Evolutionary conservation across 2,888 invertebrate species (phyloP).

Genomic region (Clistopyga incitator): DNA sequence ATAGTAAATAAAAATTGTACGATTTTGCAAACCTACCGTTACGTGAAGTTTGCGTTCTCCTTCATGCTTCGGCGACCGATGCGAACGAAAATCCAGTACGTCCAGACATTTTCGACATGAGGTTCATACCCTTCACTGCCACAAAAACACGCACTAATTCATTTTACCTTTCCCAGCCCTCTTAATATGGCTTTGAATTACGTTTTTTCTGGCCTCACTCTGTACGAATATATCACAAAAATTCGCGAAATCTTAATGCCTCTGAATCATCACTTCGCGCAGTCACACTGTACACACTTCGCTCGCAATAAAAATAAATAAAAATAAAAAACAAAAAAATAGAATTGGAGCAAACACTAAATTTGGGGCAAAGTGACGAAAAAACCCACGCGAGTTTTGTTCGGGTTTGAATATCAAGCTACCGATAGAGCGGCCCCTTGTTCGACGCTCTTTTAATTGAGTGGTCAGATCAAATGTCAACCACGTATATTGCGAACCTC

Average conservation of each 20-base stretch:
- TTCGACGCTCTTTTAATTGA: conserved; percentile 19
- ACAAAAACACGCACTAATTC: conserved; percentile 65
- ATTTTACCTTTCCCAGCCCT: conserved; percentile 55
- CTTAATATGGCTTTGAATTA: not conserved
- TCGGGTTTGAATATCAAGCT: not conserved
- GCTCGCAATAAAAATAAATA: conserved; percentile 30
- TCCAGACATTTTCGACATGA: conserved; percentile 66
- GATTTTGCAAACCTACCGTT: conserved; percentile 75
- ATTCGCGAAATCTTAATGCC: too few relatives aligned
- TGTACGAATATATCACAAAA: not conserved
- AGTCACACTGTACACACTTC: conserved; percentile 42
- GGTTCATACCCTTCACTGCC: conserved; percentile 62
- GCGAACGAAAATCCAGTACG: conserved; percentile 73
- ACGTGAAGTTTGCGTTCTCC: conserved; percentile 78
- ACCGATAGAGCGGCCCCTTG: not conserved
- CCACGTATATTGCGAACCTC: not conserved
- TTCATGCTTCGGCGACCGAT: conserved; percentile 79
- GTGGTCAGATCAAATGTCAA: not conserved
- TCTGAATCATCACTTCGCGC: conserved; percentile 39
- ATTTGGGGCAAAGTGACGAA: not conserved
- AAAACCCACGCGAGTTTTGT: not conserved
- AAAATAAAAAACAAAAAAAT: conserved; percentile 4
- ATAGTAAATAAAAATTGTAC: conserved; percentile 20
- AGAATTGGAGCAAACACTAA: not conserved
- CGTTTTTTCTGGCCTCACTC: conserved; percentile 2